Base-by-base conservation (phyloP, 2,888 invertebrate genomes). In the Oligia latruncula region DNA sequence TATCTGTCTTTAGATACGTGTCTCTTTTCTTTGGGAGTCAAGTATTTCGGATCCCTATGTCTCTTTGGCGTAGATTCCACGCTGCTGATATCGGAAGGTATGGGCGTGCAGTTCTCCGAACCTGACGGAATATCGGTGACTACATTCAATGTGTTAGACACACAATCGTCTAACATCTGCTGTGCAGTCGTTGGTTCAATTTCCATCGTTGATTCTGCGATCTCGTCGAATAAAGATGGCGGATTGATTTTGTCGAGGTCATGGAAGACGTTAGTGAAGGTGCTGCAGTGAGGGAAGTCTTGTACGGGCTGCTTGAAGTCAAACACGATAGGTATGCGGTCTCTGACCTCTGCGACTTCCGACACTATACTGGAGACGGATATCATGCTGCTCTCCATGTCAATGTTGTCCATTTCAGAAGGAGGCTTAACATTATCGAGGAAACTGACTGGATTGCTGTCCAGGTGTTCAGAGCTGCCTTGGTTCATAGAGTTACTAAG, bases 351-450 rank as follows among this genome's bases (percentile, higher is more conserved):
- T 0, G 97, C 98, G 6, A 98, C 97, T 94, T 98, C 98, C 0
- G 98, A 98, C 49, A 98, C 98, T 80, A 98, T 98, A 92, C 98
- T 99, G 0, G 98, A 98, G 0, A 99, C 98, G 77, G 98, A 99
- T 23, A 98, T 96, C 98, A 98, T 98, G 86, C 98, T 99, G 83
- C 98, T 98, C 87, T 98, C 98, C 97, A 98, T 97, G 89, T 99
- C 99, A 9, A 98, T 93, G 89, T 98, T 97, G 80, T 98, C 98
- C 98, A 98, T 98, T 85, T 98, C 97, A 0, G 98, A 98, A 0
- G 99, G 98, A 5, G 99, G 98, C 92, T 98, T 98, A 5, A 98
- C 97, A 84, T 98, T 98, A 58, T 99, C 99, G 55, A 98, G 94
- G 91, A 98, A 98, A 89, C 98, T 98, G 55, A 95, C 92, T 0